A percentile compares a stretch with the other conserved stretches of the same genome.
phyloP scores from a whole-genome alignment of 2,888 invertebrate genomes.

The Laothoe populi region DNA sequence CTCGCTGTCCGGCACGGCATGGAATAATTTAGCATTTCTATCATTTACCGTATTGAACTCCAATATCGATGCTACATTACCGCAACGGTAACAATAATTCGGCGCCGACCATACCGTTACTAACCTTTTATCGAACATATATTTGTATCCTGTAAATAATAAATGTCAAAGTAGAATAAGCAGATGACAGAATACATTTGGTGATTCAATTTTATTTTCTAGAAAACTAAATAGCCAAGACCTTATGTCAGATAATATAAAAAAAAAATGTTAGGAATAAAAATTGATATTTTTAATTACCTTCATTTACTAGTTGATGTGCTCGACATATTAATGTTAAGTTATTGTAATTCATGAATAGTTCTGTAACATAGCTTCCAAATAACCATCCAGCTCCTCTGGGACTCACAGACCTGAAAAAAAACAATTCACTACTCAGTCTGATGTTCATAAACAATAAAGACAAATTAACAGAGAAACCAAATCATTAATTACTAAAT shows the following conservation, averaged over 20 bases:
- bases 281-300: constrained; percentile 57
- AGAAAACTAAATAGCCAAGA: no score
- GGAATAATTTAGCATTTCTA: constrained; percentile 93
- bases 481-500: no score
- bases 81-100: constrained; percentile 99
- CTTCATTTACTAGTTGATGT: constrained; percentile 99
- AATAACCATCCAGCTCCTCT: constrained; percentile 99
- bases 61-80: constrained; percentile 98
- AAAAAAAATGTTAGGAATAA: no score
- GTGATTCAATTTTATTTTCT: no score
- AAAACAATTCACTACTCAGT: constrained; percentile 8
- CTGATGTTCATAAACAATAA: not conserved
- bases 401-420: constrained; percentile 92
- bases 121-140: constrained; percentile 98
- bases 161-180: constrained; percentile 3
- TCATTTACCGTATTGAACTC: constrained; percentile 93
- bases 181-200: not conserved
- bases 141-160: constrained; percentile 92
- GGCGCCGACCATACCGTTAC: constrained; percentile 99
- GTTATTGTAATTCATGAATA: constrained; percentile 97
- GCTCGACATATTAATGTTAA: constrained; percentile 98
- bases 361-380: constrained; percentile 96
- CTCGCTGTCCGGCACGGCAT: constrained; percentile 97
- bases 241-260: constrained; percentile 10
- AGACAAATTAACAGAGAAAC: no score